phyloP scores from a whole-genome alignment of 2,113 vertebrate species.

The Protobothrops mucrosquamatus region DNA sequence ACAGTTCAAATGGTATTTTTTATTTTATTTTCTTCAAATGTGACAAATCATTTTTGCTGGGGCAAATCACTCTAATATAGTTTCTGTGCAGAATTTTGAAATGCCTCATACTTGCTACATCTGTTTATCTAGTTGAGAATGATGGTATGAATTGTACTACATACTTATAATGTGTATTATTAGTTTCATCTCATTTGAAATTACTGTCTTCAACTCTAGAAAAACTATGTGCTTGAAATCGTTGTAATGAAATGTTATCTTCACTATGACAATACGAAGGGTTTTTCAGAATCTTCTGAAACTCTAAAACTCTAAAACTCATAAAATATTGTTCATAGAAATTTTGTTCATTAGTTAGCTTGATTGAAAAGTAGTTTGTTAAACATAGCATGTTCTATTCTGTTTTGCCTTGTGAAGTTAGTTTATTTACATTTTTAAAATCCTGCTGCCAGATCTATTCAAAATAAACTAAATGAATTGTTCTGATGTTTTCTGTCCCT shows the following conservation, averaged over 20 bases:
- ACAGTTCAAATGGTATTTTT: background rate
- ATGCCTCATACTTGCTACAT: background rate
- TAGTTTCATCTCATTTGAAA: background rate
- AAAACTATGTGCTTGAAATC: background rate
- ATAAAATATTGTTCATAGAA: background rate
- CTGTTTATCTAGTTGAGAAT: background rate
- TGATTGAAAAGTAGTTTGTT: constrained; percentile 42
- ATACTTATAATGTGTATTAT: background rate
- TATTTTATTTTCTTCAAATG: background rate
- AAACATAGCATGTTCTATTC: constrained; percentile 55
- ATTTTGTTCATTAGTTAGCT: constrained; percentile 40
- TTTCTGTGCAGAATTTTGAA: background rate
- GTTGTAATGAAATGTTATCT: background rate
- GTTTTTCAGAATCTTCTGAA: constrained; percentile 2
- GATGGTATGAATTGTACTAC: background rate
- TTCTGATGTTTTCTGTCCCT: constrained; percentile 58
- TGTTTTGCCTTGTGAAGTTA: constrained; percentile 52
- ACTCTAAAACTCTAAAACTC: background rate
- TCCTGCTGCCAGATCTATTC: constrained; percentile 61
- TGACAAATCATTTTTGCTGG: background rate
- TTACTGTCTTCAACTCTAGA: background rate
- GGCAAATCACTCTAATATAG: background rate
- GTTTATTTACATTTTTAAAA: constrained; percentile 65
- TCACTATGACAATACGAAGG: background rate
- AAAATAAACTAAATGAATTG: constrained; percentile 69